Evolutionary conservation across 2,888 invertebrate species (phyloP), one percentile per base, ranked within the genome.

Genomic region (Euclidia mi): DNA sequence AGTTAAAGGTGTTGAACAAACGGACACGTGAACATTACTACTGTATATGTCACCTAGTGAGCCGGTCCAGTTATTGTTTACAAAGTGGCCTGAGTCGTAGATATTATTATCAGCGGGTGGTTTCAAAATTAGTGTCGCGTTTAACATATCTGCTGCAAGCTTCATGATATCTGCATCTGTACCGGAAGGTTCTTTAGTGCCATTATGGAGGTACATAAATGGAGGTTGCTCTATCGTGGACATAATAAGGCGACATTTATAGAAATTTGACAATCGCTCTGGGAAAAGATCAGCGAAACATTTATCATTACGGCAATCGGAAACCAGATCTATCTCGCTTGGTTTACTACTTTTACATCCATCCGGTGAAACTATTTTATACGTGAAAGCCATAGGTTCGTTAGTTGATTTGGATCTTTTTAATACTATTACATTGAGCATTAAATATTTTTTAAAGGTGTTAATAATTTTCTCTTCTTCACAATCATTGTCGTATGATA

Each of bases 161-260:
- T 63, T 78, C 35, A 90, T 45, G n/a, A 90, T 67, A 12, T 89
- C 83, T 1, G 83, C 90, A 42, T 90, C 89, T 12, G 74, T 78
- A 1, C 90, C 90, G 1, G 76, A 64, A 2, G 81, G 79, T 15
- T 60, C 62, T 28, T 56, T 48, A 3, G 80, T 81, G 6, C 63
- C 60, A 46, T 84, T 84, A 50, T 78, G 56, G 1, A 90, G 51
- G 57, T 78, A 77, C 87, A 89, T 90, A 52, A 82, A 88, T 0
- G 90, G 90, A 12, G 84, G 81, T 56, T 89, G 89, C 40, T 86
- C 81, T 40, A 88, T 70, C 3, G 88, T 88, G 3, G 90, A 88
- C 32, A 89, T 71, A 15, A 64, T 49, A 3, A 90, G 68, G 7
- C 71, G 73, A 60, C 90, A 90, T 51, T 64, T 53, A 20, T 85